phyloP scores from a whole-genome alignment of 2,113 vertebrate genomes.

The Opisthocomus hoazin region DNA sequence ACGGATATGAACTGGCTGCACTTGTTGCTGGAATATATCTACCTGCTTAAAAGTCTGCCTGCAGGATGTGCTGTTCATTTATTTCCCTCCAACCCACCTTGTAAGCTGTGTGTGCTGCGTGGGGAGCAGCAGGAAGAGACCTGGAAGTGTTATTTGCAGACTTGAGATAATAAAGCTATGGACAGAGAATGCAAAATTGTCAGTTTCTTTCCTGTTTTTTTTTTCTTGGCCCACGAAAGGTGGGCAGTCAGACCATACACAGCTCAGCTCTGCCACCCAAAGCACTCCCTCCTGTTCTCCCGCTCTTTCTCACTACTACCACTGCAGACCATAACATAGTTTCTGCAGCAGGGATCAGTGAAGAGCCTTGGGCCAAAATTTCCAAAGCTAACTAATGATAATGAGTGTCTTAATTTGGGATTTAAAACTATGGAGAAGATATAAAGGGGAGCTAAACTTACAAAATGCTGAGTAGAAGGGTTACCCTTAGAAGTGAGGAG shows the following conservation, averaged over 20 bases:
- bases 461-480: not conserved
- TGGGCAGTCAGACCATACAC: not conserved
- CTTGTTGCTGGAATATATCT: not conserved
- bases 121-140: not conserved
- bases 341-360: not conserved
- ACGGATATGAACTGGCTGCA: not conserved
- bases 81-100: not conserved
- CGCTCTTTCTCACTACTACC: not conserved
- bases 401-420: not conserved
- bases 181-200: not conserved
- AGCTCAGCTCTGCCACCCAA: not conserved
- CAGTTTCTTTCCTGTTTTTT: not conserved
- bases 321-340: not conserved
- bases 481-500: not conserved
- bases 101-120: accelerated
- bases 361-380: not conserved
- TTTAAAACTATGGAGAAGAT: not conserved
- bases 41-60: not conserved
- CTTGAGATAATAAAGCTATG: not conserved
- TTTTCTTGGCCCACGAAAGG: not conserved
- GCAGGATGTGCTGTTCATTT: not conserved
- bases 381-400: not conserved
- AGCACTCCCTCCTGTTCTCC: not conserved
- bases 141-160: not conserved
- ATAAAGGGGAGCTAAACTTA: not conserved